phyloP scores from a whole-genome alignment of 2,797 vertebrate genomes.

The Parambassis ranga region DNA sequence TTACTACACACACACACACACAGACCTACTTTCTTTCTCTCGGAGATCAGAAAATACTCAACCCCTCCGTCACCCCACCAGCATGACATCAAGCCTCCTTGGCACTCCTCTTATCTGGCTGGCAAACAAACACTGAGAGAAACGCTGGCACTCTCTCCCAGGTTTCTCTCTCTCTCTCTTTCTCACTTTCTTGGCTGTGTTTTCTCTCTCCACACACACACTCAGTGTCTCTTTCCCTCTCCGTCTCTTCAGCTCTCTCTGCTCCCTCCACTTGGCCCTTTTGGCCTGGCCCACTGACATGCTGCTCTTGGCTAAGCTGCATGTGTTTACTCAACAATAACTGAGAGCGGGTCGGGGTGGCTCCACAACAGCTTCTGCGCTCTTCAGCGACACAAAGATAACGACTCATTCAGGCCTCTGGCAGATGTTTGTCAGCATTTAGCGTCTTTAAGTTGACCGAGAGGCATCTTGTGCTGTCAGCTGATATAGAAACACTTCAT shows the following conservation, averaged over 20 bases:
- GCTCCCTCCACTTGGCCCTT: slow-evolving; percentile 45
- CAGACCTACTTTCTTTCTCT: neutral
- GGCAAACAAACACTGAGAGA: slow-evolving; percentile 20
- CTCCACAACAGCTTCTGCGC: slow-evolving; percentile 35
- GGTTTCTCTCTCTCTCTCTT: slow-evolving; percentile 1
- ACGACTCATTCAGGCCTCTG: neutral
- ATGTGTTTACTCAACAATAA: slow-evolving; percentile 71
- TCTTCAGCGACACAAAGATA: slow-evolving; percentile 15
- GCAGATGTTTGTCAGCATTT: neutral
- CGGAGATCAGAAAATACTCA: slow-evolving; percentile 11
- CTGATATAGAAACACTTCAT: neutral
- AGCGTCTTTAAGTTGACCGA: neutral
- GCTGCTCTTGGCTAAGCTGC: slow-evolving; percentile 45
- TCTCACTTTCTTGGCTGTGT: slow-evolving; percentile 18
- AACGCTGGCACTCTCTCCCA: slow-evolving; percentile 21
- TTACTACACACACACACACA: too few relatives aligned
- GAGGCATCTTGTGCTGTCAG: neutral
- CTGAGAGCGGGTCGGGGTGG: slow-evolving; percentile 39
- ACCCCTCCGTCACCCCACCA: slow-evolving; percentile 14
- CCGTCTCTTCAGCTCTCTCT: slow-evolving; percentile 5
- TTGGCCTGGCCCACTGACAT: slow-evolving; percentile 60
- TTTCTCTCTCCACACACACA: slow-evolving; percentile 3
- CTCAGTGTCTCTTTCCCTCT: neutral
- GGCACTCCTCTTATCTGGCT: slow-evolving; percentile 44
- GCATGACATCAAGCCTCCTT: slow-evolving; percentile 39